Conservation (phyloP, 2,888 invertebrate species). For the Ptilodon capucinus region DNA sequence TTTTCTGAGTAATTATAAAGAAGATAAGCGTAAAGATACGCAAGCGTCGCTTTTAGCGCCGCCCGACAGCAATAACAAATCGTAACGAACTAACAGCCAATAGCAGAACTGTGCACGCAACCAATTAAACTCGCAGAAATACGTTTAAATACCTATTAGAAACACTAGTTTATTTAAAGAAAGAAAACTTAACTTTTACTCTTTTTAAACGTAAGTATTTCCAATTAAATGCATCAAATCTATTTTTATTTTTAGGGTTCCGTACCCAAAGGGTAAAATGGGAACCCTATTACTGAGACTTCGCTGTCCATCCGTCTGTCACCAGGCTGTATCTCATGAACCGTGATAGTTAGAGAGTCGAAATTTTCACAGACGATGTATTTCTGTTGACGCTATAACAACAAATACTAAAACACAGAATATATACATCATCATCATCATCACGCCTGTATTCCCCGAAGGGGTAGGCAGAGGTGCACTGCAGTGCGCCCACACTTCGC, state of each 20-base stretch:
- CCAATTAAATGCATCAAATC: background rate
- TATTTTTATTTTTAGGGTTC: background rate
- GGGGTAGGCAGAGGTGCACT: too few relatives aligned
- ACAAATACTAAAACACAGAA: too few relatives aligned
- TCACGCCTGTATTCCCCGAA: too few relatives aligned
- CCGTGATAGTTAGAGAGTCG: too few relatives aligned
- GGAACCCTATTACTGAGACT: too few relatives aligned
- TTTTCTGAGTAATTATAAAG: conserved; percentile 28
- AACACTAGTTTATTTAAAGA: conserved; percentile 7
- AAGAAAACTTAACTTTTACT: background rate
- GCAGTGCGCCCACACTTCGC: too few relatives aligned
- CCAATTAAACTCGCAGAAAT: conserved; percentile 26
- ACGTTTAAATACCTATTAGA: conserved; percentile 6
- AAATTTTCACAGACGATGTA: too few relatives aligned
- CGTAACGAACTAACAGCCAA: conserved; percentile 32
- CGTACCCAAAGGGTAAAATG: too few relatives aligned
- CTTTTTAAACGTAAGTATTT: background rate
- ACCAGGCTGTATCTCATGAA: too few relatives aligned
- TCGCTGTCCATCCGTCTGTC: too few relatives aligned
- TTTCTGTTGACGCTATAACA: too few relatives aligned
- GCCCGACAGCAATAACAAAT: conserved; percentile 28
- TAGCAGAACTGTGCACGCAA: conserved; percentile 17
- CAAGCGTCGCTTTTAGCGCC: conserved; percentile 35
- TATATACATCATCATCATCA: too few relatives aligned
- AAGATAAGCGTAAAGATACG: conserved; percentile 30